Percentiles rank a stretch among this genome's conserved stretches.
Conservation (phyloP, 2,113 vertebrate genomes). For the Irena cyanogastra region DNA sequence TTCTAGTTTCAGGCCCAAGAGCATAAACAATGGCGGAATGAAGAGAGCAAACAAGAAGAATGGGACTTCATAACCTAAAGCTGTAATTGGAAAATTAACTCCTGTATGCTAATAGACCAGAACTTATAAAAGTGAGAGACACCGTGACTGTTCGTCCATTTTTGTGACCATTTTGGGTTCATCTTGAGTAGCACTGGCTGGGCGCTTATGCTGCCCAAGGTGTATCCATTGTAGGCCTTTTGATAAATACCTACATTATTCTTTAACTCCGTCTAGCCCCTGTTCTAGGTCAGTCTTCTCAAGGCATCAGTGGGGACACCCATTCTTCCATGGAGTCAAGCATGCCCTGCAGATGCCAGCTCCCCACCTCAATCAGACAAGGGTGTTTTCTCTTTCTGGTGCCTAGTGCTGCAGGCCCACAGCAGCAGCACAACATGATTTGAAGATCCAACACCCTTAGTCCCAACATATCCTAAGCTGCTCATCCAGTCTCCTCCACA, state of each 20-base stretch:
- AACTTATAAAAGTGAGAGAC: neutral
- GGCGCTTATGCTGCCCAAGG: neutral
- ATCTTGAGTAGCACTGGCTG: neutral
- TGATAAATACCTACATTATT: neutral
- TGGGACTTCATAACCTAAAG: neutral
- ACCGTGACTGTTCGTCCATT: neutral
- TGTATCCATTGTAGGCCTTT: neutral
- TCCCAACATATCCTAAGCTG: neutral
- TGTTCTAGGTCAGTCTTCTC: neutral
- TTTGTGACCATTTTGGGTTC: neutral
- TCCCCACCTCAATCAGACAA: neutral
- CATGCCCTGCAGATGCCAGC: neutral
- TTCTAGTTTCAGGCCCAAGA: neutral
- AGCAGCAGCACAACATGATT: neutral
- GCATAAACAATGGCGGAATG: neutral
- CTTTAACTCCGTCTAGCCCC: neutral
- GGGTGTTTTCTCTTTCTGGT: neutral
- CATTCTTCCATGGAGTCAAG: neutral
- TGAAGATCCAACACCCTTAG: neutral
- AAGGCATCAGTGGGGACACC: neutral
- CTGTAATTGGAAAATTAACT: neutral
- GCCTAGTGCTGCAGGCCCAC: rapidly evolving
- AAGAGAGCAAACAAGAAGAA: neutral
- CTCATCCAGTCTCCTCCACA: neutral
- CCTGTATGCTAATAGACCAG: neutral